A percentile compares a stretch with the other conserved stretches of the same genome.
Conservation (phyloP, 2,888 invertebrate genomes). For the Shargacucullia verbasci region DNA sequence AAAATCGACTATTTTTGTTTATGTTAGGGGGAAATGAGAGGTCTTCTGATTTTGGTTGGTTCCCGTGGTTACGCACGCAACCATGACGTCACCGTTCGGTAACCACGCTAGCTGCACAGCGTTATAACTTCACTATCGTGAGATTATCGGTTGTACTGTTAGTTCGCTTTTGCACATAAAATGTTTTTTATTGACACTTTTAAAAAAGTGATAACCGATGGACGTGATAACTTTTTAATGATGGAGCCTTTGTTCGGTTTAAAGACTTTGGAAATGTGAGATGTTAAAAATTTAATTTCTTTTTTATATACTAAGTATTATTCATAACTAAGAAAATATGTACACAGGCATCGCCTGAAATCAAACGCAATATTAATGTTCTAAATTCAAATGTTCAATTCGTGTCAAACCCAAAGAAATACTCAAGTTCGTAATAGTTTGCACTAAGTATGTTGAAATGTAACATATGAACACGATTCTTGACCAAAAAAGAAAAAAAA, state of each 20-base stretch:
- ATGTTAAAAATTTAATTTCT: not conserved
- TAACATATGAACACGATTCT: constrained; percentile 31
- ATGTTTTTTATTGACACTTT: constrained; percentile 48
- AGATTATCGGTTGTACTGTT: constrained; percentile 73
- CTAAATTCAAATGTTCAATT: not conserved
- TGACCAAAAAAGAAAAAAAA: constrained; percentile 36
- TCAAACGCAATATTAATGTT: no score
- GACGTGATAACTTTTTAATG: constrained; percentile 25
- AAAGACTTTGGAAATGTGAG: constrained; percentile 8
- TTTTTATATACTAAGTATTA: no score
- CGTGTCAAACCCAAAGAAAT: not conserved
- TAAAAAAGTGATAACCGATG: constrained; percentile 22
- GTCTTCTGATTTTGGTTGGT: constrained; percentile 58
- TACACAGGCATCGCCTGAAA: no score
- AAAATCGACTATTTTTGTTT: constrained; percentile 54
- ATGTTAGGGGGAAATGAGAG: constrained; percentile 57
- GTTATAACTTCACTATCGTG: constrained; percentile 62
- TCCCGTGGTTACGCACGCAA: constrained; percentile 69
- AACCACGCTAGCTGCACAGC: constrained; percentile 81
- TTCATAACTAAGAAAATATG: no score
- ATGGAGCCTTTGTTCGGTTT: constrained; percentile 1
- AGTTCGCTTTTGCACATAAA: constrained; percentile 60
- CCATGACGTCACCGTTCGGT: constrained; percentile 86
- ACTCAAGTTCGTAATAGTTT: constrained; percentile 1
- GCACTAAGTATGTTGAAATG: constrained; percentile 3